A percentile compares a stretch with the other conserved stretches of the same genome.
These are phyloP conservation scores for Forficula auricularia DNA, from an alignment of 1,140 invertebrate species.

Conservation along the genomic window DNA sequence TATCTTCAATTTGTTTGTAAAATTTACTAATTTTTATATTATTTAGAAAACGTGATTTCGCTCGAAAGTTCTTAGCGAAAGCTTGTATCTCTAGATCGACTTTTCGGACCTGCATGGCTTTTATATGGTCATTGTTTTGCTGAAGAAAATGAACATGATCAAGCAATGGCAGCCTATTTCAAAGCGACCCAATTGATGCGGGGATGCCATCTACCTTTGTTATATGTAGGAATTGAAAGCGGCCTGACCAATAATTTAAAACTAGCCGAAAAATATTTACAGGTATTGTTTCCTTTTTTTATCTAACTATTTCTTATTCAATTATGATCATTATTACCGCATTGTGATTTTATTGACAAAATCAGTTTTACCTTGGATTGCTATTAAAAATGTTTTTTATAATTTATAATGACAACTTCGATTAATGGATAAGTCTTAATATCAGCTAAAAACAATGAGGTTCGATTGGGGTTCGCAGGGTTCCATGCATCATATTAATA, in stretches of 20 bases:
- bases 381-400: no score
- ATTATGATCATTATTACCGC: no score
- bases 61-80: constrained; percentile 78
- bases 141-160: constrained; percentile 90
- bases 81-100: constrained; percentile 70
- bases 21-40: constrained; percentile 6
- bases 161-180: constrained; percentile 96
- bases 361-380: no score
- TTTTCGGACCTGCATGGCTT: constrained; percentile 90
- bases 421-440: no score
- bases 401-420: no score
- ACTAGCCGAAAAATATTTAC: constrained; percentile 82
- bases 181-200: constrained; percentile 65
- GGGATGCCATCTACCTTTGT: constrained; percentile 67
- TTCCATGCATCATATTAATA: no score
- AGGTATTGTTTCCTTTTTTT: no score
- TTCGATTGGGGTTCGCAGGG: no score
- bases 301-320: no score
- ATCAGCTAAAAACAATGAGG: no score
- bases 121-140: constrained; percentile 95
- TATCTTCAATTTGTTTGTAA: no score
- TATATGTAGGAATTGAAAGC: constrained; percentile 93
- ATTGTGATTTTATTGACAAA: no score
- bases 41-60: constrained; percentile 60
- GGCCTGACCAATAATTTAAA: constrained; percentile 82